phyloP scores from a whole-genome alignment of 1,140 invertebrate species.

The Philopotamus ludificatus region DNA sequence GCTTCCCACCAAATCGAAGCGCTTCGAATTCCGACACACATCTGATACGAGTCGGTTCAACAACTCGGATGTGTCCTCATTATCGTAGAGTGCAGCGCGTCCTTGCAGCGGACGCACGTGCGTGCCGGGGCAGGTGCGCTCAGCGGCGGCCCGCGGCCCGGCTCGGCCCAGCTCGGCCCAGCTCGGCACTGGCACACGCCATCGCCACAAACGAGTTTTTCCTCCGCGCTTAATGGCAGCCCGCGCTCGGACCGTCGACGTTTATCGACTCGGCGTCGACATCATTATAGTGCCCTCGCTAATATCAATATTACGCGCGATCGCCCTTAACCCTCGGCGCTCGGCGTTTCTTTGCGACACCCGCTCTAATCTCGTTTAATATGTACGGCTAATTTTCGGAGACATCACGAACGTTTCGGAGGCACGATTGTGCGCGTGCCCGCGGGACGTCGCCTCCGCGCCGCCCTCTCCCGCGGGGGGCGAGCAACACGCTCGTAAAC shows the following conservation, averaged over 20 bases:
- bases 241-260: too few relatives aligned
- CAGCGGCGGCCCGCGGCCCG: neutral
- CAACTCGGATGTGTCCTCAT: neutral
- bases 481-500: neutral
- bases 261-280: too few relatives aligned
- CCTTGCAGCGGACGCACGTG: neutral
- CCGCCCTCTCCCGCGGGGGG: neutral
- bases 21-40: too few relatives aligned
- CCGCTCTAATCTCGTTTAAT: slow-evolving; percentile 1
- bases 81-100: neutral
- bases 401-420: slow-evolving; percentile 10
- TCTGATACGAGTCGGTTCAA: neutral
- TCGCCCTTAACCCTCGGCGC: neutral
- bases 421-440: slow-evolving; percentile 8
- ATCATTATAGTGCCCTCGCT: too few relatives aligned
- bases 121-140: slow-evolving; percentile 3
- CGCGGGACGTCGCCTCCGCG: neutral
- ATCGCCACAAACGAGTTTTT: neutral
- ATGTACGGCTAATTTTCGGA: slow-evolving; percentile 5
- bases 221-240: too few relatives aligned
- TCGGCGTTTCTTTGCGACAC: neutral
- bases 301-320: too few relatives aligned
- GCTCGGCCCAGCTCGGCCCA: too few relatives aligned
- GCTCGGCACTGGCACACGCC: neutral
- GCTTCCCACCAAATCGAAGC: neutral